These are phyloP conservation scores for Acheta domesticus DNA, from an alignment of 2,888 invertebrate genomes.

Conservation along the genomic window DNA sequence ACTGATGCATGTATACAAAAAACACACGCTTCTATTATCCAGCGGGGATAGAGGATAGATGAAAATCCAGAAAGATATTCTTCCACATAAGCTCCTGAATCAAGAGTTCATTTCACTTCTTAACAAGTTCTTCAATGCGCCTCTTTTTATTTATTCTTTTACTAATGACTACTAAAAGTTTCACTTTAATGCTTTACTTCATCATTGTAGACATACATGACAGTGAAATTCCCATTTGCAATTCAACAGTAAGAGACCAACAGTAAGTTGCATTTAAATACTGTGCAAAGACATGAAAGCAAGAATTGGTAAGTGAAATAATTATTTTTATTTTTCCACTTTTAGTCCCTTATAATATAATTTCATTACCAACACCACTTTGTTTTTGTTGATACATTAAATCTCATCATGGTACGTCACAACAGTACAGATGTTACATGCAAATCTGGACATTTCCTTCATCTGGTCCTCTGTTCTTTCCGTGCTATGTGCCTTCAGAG, in stretches of 20 bases:
- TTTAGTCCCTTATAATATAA: background rate
- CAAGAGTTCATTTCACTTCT: too few species aligned
- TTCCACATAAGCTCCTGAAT: too few species aligned
- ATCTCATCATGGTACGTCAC: background rate
- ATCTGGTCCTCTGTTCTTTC: background rate
- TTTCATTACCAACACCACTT: conserved; percentile 3
- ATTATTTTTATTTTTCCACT: conserved; percentile 18
- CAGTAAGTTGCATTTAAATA: conserved; percentile 30
- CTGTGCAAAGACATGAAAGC: conserved; percentile 31
- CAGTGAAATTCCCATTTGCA: background rate
- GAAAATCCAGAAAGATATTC: background rate
- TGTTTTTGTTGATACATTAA: conserved; percentile 21
- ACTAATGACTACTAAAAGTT: background rate
- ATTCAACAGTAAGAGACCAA: conserved; percentile 23
- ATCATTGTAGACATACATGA: conserved; percentile 4
- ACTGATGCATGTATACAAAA: conserved; percentile 7
- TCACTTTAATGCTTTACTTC: conserved; percentile 9
- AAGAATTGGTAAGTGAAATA: conserved; percentile 19
- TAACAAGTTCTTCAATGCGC: too few species aligned
- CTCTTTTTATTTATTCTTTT: too few species aligned
- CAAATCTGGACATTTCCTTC: background rate
- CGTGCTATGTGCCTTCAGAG: conserved; percentile 7
- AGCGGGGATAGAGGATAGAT: conserved; percentile 4
- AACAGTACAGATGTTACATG: background rate
- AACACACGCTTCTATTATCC: conserved; percentile 10